Base-by-base conservation (phyloP, 2,888 invertebrate genomes). In the Stomorhina lunata region DNA sequence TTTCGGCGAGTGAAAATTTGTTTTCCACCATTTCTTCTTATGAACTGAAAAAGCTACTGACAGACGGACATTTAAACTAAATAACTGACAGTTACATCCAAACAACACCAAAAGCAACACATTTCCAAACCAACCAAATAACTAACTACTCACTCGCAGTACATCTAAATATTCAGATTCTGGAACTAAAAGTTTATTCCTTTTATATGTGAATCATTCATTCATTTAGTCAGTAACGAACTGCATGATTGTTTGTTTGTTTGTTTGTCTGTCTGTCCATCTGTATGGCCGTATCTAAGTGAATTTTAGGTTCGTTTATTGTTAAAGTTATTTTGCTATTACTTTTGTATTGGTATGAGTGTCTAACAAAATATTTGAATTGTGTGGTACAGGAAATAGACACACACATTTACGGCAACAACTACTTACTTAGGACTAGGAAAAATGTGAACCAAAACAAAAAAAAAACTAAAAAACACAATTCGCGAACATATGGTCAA, bases 401-500 rank as follows among this genome's bases (percentile, higher is more conserved):
- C 45, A 69, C 45, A 55, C 45, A 48, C 27, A n/a, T n/a, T n/a
- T n/a, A 40, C 15, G 17, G 10, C 22, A 22, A 22, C 22, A 48
- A 12, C 20, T 10, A 37, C n/a, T 37, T 17, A 34, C 22, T 5
- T 1, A 29, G 20, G 29, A 27, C 27, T 12, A 6, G 22, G 2
- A 48, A 25, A 72, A 34, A 59, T 17, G 15, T 17, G 0, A 6
- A 53, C n/a, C n/a, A n/a, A n/a, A n/a, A n/a, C n/a, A 10, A 50
- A 32, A 32, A 55, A 72, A 53, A 63, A 48, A n/a, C 2, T 10
- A 55, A 63, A 75, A 40, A 69, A 63, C 57, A 77, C 50, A 72
- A 55, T 29, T 81, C 81, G 86, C 86, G 85, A 72, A 72, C 85
- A 75, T 72, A 66, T 85, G 86, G 87, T 87, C 87, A 88, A 89